Evolutionary conservation across 2,888 invertebrate species (phyloP), one percentile per base, ranked within the genome.

Genomic region (Erannis defoliaria): DNA sequence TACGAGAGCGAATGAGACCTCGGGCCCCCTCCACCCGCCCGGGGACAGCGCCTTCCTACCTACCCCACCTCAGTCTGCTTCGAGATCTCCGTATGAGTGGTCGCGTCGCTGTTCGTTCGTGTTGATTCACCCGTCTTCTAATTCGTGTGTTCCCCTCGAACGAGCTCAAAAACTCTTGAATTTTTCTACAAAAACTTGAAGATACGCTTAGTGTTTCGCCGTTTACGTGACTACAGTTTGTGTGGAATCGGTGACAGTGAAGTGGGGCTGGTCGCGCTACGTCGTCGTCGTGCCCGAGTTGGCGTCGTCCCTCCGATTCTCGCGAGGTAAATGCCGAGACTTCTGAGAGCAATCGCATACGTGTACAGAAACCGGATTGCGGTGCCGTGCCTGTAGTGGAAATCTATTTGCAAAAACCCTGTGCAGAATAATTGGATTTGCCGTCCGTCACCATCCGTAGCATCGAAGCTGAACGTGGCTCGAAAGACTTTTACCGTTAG

Each of bases 241-340:
- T 90, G 86, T 80, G 80, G 71, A 72, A 82, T 81, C 73, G 81
- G 85, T 89, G 87, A 81, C 74, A 86, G 88, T 90, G 89, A 77
- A 85, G 83, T 82, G 84, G 82, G 80, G 75, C 86, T 85, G 82
- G 71, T 84, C 79, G 84, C 81, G 85, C 85, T 84, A 81, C 85
- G 81, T 85, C 85, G 85, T 86, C 84, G 85, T 86, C 84, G 84
- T 85, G 85, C 85, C 85, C 82, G 85, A 86, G 85, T 83, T 87
- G 85, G 86, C 86, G 88, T 87, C 85, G 85, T 85, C 87, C 86
- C 86, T 86, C 85, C 81, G 83, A 80, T 81, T 86, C 87, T 87
- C 82, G 84, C 84, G 84, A 91, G 89, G 89, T 90, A 90, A 89
- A 86, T 86, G 82, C 81, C 80, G 84, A 84, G 81, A 84, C 86